Evolutionary conservation across 1,140 invertebrate genomes (phyloP).

Genomic region (Lordiphosa collinella): DNA sequence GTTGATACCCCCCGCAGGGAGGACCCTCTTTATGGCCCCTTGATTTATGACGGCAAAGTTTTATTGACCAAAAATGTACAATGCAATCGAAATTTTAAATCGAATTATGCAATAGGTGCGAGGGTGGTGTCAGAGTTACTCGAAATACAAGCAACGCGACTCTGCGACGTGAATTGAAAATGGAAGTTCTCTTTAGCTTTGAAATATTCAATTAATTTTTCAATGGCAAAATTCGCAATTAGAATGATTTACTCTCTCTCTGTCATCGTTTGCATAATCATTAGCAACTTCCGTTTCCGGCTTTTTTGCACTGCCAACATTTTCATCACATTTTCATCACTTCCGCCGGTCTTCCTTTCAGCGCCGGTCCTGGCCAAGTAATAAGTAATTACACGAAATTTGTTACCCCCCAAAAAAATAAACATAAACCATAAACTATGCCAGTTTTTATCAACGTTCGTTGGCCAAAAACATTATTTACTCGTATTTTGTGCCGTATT

Average conservation of each 20-base stretch:
- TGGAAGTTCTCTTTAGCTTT: too few relatives aligned
- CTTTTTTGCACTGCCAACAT: background rate
- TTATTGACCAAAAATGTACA: too few relatives aligned
- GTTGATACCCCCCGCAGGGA: too few relatives aligned
- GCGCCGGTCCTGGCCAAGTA: background rate
- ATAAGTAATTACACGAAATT: constrained; percentile 46
- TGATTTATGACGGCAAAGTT: too few relatives aligned
- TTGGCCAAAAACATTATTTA: constrained; percentile 51
- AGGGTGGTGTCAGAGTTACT: too few relatives aligned
- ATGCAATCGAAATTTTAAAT: too few relatives aligned
- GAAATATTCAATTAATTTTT: too few relatives aligned
- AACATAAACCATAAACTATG: constrained; percentile 46
- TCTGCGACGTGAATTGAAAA: too few relatives aligned
- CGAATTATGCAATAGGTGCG: too few relatives aligned
- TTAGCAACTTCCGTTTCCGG: constrained; percentile 32
- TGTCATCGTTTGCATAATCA: constrained; percentile 21
- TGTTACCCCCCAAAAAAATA: constrained; percentile 10
- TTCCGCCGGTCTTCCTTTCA: constrained; percentile 32
- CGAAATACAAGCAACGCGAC: too few relatives aligned
- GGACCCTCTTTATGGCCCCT: background rate
- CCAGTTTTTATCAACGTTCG: constrained; percentile 55
- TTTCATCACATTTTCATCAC: constrained; percentile 52
- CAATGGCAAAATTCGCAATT: too few relatives aligned
- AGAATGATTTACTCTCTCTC: background rate
- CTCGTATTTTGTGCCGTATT: constrained; percentile 30